These are phyloP conservation scores for Pycnomerus fuliginosus DNA, from an alignment of 2,888 invertebrate species.

Conservation along the genomic window DNA sequence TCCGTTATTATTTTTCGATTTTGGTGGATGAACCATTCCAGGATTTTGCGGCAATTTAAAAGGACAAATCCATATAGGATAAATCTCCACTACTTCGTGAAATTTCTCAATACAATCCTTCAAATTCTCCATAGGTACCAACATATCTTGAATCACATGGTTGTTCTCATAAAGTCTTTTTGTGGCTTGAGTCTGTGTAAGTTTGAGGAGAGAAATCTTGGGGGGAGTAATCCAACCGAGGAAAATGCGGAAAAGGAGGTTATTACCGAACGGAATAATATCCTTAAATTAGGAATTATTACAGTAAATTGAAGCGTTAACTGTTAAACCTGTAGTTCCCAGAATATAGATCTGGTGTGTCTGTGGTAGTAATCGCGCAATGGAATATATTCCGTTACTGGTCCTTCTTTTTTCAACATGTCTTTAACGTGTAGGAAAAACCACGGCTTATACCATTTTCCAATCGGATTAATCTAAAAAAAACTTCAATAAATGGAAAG, in stretches of 20 bases:
- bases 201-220: constrained; percentile 76
- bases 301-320: neutral
- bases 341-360: constrained; percentile 78
- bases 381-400: constrained; percentile 69
- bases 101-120: constrained; percentile 64
- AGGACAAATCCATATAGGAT: constrained; percentile 83
- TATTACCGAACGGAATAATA: constrained; percentile 81
- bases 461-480: constrained; percentile 68
- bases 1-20: constrained; percentile 26
- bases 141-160: constrained; percentile 81
- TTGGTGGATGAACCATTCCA: constrained; percentile 67
- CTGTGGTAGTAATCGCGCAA: constrained; percentile 80
- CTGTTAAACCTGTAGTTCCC: constrained; percentile 70
- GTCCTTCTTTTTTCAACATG: constrained; percentile 50
- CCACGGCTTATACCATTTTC: constrained; percentile 80
- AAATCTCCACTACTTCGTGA: constrained; percentile 65
- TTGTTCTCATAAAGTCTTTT: constrained; percentile 71
- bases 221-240: constrained; percentile 84
- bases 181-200: constrained; percentile 71
- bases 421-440: constrained; percentile 76
- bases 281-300: constrained; percentile 56
- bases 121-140: constrained; percentile 67
- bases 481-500: neutral
- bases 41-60: constrained; percentile 68
- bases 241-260: constrained; percentile 67